Base-by-base conservation (phyloP, 2,888 invertebrate genomes). In the Folsomia candida region DNA sequence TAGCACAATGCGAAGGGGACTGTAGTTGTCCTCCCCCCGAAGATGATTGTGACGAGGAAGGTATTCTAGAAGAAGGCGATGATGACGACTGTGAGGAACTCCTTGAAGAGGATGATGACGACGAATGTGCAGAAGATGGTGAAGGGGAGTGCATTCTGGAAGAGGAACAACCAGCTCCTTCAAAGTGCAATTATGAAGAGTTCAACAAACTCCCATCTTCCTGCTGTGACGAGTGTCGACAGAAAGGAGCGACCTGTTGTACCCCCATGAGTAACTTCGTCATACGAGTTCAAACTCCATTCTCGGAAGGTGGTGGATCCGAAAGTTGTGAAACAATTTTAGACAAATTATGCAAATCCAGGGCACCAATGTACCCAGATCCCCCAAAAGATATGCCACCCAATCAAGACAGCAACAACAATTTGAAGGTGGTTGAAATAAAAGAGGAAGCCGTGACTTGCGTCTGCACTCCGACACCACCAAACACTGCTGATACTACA, bases 71-170 rank as follows among this genome's bases (percentile, higher is more conserved):
- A 58, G 72, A 70, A 37, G 67, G 54, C 2, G 9, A 4, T 25
- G 28, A 18, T 11, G 20, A 18, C 37, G 61, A 25, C 9, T 22
- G 11, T 11, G 28, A 11, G 3, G 29, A 51, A 24, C 26, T 51
- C 9, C 51, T 4, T 20, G 60, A n/a, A 1, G 29, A 67, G 29
- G 4, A 47, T 11, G 67, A 73, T 25, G 72, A 72, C 4, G 73
- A 73, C 6, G 71, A 74, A 67, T 71, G 71, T 25, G 67, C 69
- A 22, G 66, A 74, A 51, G 74, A 74, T 59, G 47, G n/a, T 3
- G 67, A 71, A 54, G 74, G 71, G 0, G 74, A 74, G 51, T 74
- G 74, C 51, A 51, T 71, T 14, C 1, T 65, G 1, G 71, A 74
- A 54, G 70, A 58, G 51, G 58, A 69, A 69, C 54, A 69, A 69